These are phyloP conservation scores for Cydia fagiglandana DNA, from an alignment of 1,140 invertebrate genomes.

Conservation along the genomic window DNA sequence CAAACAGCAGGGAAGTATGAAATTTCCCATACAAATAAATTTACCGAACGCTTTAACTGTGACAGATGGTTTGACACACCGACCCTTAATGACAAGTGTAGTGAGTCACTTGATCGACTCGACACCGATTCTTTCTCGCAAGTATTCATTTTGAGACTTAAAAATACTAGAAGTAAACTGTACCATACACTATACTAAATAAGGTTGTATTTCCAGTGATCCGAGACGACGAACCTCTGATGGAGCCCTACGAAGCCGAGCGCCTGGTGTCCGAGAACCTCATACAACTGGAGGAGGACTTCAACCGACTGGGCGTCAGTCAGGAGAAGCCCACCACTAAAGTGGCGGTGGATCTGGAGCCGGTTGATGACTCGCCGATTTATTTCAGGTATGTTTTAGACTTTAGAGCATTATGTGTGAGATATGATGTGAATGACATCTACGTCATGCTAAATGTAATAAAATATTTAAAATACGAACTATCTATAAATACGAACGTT, in stretches of 20 bases:
- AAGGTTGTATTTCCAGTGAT: slow-evolving; percentile 45
- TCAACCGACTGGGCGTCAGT: slow-evolving; percentile 66
- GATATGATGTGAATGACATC: too few relatives aligned
- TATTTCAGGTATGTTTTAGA: slow-evolving; percentile 84
- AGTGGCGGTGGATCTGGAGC: slow-evolving; percentile 65
- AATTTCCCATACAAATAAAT: too few relatives aligned
- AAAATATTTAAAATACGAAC: too few relatives aligned
- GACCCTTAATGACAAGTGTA: too few relatives aligned
- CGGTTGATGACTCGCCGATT: slow-evolving; percentile 82
- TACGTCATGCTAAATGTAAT: too few relatives aligned
- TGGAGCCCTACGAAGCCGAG: slow-evolving; percentile 79
- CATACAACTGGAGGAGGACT: slow-evolving; percentile 84
- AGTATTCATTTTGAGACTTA: too few relatives aligned
- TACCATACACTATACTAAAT: neutral
- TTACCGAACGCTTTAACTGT: too few relatives aligned
- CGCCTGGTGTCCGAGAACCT: slow-evolving; percentile 82
- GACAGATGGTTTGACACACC: too few relatives aligned
- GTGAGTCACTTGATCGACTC: too few relatives aligned
- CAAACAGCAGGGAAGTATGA: too few relatives aligned
- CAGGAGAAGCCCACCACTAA: slow-evolving; percentile 65
- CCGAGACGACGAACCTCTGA: slow-evolving; percentile 67
- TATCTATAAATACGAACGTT: too few relatives aligned
- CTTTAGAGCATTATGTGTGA: neutral
- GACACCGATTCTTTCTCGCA: too few relatives aligned
- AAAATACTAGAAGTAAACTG: neutral